Evolutionary conservation across 2,113 vertebrate genomes (phyloP), one percentile per base, ranked within the genome.

Genomic region (Epinephelus fuscoguttatus): DNA sequence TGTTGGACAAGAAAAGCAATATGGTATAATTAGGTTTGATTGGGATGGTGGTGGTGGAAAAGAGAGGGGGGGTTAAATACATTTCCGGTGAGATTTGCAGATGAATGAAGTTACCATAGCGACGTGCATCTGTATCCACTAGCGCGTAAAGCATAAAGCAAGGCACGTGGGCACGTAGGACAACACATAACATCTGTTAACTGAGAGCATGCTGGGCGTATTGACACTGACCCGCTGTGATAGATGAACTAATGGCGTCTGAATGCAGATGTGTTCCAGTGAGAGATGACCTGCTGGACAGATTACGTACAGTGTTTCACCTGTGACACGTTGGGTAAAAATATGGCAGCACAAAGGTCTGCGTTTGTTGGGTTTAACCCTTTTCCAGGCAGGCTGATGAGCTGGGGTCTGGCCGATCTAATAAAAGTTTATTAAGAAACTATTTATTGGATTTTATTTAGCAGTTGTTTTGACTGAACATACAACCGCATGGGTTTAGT

Each of bases 1-100:
- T 96, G 96, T 97, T 95, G 95, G 96, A 97, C 97, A 96, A 96
- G 97, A 97, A 94, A 97, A 97, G 97, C 97, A 96, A 96, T 97
- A 97, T 95, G 96, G 96, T 96, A 95, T 98, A 98, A 98, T 99
- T 97, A 97, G 97, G 96, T 97, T 96, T 97, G 97, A 98, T 97
- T 97, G 96, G 97, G 96, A 96, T 95, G 95, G 95, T 52, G 72
- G 70, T 37, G 56, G 62, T 73, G 49, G 71, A 57, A 69, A 63
- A 56, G 19, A 57, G 19, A 13, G 95, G 96, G 94, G 33, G 94
- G 94, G 91, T 94, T 63, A 75, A 84, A 86, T 94, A 70, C 70
- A 89, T 97, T 98, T 98, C 96, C 95, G 94, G 96, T 97, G 96
- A 96, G 96, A 96, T 97, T 96, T 94, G 95, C 89, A 97, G 97